phyloP scores from a whole-genome alignment of 2,888 invertebrate genomes.

The Allophyes oxyacanthae region DNA sequence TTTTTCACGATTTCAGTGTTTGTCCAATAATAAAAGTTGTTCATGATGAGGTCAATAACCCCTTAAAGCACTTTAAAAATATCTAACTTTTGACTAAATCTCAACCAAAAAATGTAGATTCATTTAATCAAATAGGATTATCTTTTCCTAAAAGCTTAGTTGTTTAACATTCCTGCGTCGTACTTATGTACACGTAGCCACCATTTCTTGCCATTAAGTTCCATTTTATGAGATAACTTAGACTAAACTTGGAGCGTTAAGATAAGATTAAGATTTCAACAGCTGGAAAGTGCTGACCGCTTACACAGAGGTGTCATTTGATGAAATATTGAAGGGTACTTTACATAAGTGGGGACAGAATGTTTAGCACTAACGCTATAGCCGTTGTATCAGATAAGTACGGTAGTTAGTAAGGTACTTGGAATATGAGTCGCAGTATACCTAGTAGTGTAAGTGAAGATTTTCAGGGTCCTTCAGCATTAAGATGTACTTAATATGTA shows the following conservation, averaged over 20 bases:
- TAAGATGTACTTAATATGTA: too few species aligned
- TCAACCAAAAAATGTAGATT: too few species aligned
- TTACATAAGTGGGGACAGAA: constrained; percentile 24
- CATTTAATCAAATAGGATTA: too few species aligned
- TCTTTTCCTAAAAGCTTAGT: too few species aligned
- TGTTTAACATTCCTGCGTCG: too few species aligned
- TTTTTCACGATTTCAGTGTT: too few species aligned
- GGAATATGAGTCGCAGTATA: constrained; percentile 4
- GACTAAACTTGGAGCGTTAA: constrained; percentile 28
- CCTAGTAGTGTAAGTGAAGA: neutral
- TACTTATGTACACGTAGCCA: too few species aligned
- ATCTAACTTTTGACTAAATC: too few species aligned
- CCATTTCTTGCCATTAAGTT: neutral
- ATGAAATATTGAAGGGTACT: constrained; percentile 45
- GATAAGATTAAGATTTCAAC: constrained; percentile 37
- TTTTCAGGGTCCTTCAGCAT: too few species aligned
- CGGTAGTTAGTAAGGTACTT: constrained; percentile 1
- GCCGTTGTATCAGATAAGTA: constrained; percentile 14
- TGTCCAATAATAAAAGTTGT: too few species aligned
- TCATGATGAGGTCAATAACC: too few species aligned
- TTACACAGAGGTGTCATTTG: constrained; percentile 17
- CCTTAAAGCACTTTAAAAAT: too few species aligned
- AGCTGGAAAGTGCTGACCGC: constrained; percentile 33
- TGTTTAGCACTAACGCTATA: constrained; percentile 21
- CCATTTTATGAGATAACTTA: constrained; percentile 16